phyloP scores from a whole-genome alignment of 2,113 vertebrate genomes.

The Oreochromis spilurus region DNA sequence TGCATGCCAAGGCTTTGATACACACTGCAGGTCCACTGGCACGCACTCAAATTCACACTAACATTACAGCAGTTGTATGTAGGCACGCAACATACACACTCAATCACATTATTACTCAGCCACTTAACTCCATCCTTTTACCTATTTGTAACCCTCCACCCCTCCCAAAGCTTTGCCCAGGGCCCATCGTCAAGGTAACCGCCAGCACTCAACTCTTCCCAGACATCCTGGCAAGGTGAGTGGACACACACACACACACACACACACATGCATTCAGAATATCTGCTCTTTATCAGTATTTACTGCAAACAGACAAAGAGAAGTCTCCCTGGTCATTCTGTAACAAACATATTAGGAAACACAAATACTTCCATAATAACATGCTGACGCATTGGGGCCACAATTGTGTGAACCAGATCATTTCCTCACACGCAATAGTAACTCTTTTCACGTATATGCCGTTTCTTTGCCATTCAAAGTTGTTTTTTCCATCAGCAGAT shows the following conservation, averaged over 20 bases:
- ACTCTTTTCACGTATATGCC: neutral
- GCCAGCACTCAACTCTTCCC: constrained; percentile 18
- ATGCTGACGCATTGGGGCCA: neutral
- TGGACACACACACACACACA: neutral
- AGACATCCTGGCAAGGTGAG: constrained; percentile 57
- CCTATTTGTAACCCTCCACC: constrained; percentile 30
- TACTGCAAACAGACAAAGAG: neutral
- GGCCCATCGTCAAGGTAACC: constrained; percentile 55
- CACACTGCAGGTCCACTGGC: neutral
- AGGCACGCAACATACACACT: constrained; percentile 8
- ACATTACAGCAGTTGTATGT: neutral
- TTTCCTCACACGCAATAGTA: neutral
- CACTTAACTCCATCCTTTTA: constrained; percentile 41
- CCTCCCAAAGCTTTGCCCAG: constrained; percentile 33
- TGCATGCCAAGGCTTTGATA: constrained; percentile 16
- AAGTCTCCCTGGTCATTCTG: neutral
- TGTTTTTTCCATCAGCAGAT: constrained; percentile 30
- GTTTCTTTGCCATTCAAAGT: neutral
- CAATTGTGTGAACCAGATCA: neutral
- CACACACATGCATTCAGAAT: neutral
- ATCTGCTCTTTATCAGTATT: constrained; percentile 1
- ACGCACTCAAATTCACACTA: neutral
- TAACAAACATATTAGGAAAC: neutral
- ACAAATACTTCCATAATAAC: constrained; percentile 12
- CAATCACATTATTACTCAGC: constrained; percentile 48